Evolutionary conservation across 2,113 vertebrate species (phyloP), one percentile per base, ranked within the genome.

Genomic region (Neomonachus schauinslandi): DNA sequence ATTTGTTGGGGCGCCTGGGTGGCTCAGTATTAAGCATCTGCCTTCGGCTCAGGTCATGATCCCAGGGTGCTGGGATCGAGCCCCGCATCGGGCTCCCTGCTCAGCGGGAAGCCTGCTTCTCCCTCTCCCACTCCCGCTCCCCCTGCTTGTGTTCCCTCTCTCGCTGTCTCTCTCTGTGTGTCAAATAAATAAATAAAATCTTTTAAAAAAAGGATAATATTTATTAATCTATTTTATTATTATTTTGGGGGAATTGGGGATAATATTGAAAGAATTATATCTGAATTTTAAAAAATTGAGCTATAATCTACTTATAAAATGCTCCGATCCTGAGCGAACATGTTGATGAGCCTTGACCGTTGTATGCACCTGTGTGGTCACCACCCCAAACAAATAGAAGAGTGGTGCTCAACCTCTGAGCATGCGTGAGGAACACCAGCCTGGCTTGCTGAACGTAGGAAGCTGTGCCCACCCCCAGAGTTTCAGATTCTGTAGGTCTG

Each of bases 231-330:
- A 76, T 76, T 76, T 76, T 46, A 71, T 39, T 67, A 67, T 33
- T 71, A 69, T 76, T 46, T 46, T 16, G 13, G 39, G 24, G 39
- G 65, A 4, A 9, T 90, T 81, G 96, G 65, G 94, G 72, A 89
- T 94, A 91, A 24, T 69, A 92, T 89, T 91, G 86, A 26, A 69
- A 67, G 53, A 83, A 33, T 67, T 80, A 55, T 22, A 74, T 85
- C 28, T n/a, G 67, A 80, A 74, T 85, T 93, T 57, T 10, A 49
- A 80, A 91, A 89, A 63, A 49, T 16, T 28, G 21, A 69, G n/a
- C 9, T 85, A 28, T 79, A 63, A 19, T 87, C 87, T 74, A 36
- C 49, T 15, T 51, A 42, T 33, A 84, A 83, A 90, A 61, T 93
- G 31, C 63, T 89, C 18, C 42, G 26, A 24, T 36, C 53, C 42